Conservation (phyloP, 2,113 vertebrate species). For the Chloebia gouldiae region DNA sequence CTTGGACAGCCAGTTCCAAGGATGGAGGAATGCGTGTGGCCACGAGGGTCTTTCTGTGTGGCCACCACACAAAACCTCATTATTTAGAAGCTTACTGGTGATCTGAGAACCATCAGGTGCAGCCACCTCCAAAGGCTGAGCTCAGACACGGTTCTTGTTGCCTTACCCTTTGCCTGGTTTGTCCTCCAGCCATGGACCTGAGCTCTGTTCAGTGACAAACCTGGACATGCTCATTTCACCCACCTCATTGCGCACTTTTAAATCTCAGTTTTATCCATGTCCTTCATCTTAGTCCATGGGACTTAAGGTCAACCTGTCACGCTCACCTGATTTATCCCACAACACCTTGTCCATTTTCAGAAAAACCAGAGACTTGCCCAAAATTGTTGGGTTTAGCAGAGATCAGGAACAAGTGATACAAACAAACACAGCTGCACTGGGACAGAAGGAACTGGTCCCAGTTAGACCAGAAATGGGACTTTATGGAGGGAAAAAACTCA, state of each 20-base stretch:
- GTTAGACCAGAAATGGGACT: neutral
- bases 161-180: neutral
- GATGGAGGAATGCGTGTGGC: neutral
- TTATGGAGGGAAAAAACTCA: neutral
- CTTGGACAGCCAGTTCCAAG: neutral
- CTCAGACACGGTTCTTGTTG: neutral
- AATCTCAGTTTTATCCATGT: neutral
- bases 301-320: neutral
- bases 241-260: neutral
- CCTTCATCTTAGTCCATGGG: neutral
- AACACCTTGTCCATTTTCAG: fast-evolving
- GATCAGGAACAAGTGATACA: fast-evolving
- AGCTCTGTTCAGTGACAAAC: neutral
- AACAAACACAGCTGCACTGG: neutral
- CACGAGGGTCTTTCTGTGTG: neutral
- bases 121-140: neutral
- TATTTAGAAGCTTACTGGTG: neutral
- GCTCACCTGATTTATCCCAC: neutral
- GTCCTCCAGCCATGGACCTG: neutral
- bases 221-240: neutral
- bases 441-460: neutral
- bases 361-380: neutral
- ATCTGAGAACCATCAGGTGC: neutral
- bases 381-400: neutral
- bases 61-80: neutral